phyloP scores from a whole-genome alignment of 2,888 invertebrate species.

The Apoderus coryli region DNA sequence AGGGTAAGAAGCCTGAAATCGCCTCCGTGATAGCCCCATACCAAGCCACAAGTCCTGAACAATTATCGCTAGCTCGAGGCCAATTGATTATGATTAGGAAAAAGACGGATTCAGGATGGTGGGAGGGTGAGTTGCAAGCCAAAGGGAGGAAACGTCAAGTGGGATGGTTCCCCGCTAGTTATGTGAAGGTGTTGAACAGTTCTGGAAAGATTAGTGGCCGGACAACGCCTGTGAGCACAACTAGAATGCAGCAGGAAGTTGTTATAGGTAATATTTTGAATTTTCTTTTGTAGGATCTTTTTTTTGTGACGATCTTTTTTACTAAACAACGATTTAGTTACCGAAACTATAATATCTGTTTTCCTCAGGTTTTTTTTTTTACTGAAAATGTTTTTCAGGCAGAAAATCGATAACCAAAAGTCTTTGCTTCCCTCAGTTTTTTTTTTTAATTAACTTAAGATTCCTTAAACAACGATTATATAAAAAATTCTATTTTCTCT shows the following conservation, averaged over 20 bases:
- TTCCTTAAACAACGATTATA: too few species aligned
- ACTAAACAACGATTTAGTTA: too few species aligned
- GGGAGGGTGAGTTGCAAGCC: conserved; percentile 96
- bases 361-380: too few species aligned
- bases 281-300: conserved; percentile 4
- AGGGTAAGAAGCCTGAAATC: conserved; percentile 73
- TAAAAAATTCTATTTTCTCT: too few species aligned
- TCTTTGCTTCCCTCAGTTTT: too few species aligned
- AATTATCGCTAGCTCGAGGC: conserved; percentile 77
- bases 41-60: conserved; percentile 82
- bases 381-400: too few species aligned
- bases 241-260: conserved; percentile 45
- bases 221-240: conserved; percentile 57
- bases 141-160: conserved; percentile 81
- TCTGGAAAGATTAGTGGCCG: conserved; percentile 56
- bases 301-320: background rate
- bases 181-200: conserved; percentile 70
- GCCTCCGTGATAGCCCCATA: conserved; percentile 91
- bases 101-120: conserved; percentile 96
- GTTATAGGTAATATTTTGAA: conserved; percentile 30
- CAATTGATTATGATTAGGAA: conserved; percentile 93
- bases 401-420: too few species aligned
- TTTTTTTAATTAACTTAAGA: too few species aligned
- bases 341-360: too few species aligned
- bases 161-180: conserved; percentile 99